Percentiles rank a stretch among this genome's conserved stretches.
Evolutionary conservation across 1,140 invertebrate genomes (phyloP).

Genomic region (Berghia stephanieae): DNA sequence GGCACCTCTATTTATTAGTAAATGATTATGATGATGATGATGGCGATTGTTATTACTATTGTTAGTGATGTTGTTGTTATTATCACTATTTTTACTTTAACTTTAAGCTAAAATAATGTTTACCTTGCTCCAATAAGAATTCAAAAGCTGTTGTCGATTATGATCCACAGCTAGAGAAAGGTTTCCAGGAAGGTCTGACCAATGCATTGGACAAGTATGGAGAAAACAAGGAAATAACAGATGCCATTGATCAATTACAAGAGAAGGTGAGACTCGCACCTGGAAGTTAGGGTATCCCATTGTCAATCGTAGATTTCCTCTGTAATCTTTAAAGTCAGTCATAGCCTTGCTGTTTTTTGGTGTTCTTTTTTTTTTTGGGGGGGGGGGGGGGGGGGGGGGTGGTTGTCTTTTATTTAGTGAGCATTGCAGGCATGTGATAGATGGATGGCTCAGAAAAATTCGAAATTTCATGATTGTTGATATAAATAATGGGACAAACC

Average conservation of each 20-base stretch:
- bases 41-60: background rate
- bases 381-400: no score
- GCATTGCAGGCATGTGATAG: no score
- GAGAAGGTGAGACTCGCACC: constrained; percentile 71
- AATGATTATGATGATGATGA: background rate
- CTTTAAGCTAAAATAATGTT: background rate
- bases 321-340: background rate
- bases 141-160: constrained; percentile 43
- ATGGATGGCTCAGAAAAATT: no score
- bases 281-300: constrained; percentile 61
- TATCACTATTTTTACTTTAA: background rate
- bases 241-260: constrained; percentile 79
- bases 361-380: no score
- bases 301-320: background rate
- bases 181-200: constrained; percentile 77
- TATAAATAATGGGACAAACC: no score
- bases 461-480: no score
- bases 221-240: constrained; percentile 60
- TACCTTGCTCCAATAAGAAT: background rate
- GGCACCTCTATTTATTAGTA: no score
- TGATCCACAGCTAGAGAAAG: constrained; percentile 71
- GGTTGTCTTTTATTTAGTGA: no score
- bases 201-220: constrained; percentile 76
- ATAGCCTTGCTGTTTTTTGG: background rate
- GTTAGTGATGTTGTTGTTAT: background rate